Base-by-base conservation (phyloP, 2,113 vertebrate genomes). In the Callionymus lyra region DNA sequence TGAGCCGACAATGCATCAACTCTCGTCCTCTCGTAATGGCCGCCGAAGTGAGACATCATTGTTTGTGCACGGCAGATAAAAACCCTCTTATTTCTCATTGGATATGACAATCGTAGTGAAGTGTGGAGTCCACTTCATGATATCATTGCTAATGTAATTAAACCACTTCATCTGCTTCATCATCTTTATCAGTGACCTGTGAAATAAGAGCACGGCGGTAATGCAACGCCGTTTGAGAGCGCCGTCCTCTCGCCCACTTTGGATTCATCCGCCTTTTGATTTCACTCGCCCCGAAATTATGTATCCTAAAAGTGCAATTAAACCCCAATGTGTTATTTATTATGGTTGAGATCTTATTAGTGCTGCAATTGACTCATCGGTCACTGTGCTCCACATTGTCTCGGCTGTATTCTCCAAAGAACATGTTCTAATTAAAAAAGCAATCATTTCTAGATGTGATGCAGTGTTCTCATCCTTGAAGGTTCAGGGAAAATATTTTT, bases 101-200 rank as follows among this genome's bases (percentile, higher is more conserved):
- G 62, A 59, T 27, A 16, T 14, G 44, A 48, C 35, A 21, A 44
- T 49, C 41, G 33, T 41, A 41, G 47, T 50, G 19, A 42, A 66
- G 54, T 16, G 31, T 35, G 44, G 31, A 16, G 16, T 45, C 65
- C 52, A 70, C 73, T 70, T 56, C 48, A 65, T 72, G 71, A 66
- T 58, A 60, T 41, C 53, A 49, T 66, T 50, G 38, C 63, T 70
- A 72, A 77, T 74, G 41, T 53, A 51, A 68, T 75, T 48, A 68
- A 18, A 8, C 31, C 37, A 53, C 62, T 56, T 58, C 65, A 63
- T 74, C 63, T 47, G 52, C 63, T 67, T 71, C 60, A 77, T 79
- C 60, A 60, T 70, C 53, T 62, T 66, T 56, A 68, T 54, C 59
- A 51, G 27, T 76, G 65, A 76, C 68, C 76, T 72, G 59, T 65